Evolutionary conservation across 2,797 vertebrate genomes (phyloP).

Genomic region (Rallus crepitans): DNA sequence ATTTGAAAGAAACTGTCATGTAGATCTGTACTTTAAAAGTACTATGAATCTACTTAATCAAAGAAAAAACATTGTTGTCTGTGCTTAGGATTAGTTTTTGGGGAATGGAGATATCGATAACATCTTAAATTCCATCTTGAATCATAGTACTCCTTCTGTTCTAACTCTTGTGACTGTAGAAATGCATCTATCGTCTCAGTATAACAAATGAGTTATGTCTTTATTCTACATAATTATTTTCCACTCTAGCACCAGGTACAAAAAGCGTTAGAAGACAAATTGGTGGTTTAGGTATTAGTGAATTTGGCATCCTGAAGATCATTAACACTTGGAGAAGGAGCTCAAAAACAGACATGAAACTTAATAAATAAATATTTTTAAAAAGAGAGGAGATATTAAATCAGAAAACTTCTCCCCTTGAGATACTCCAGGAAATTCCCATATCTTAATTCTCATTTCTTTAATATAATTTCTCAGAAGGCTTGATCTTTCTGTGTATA

Average conservation of each 20-base stretch:
- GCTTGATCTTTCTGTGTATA: conserved; percentile 25
- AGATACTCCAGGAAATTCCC: conserved; percentile 15
- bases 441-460: conserved; percentile 13
- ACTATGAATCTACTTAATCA: neutral
- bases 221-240: neutral
- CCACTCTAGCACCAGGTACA: neutral
- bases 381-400: neutral
- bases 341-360: neutral
- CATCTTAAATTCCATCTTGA: neutral
- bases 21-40: neutral
- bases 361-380: neutral
- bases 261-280: neutral
- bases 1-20: neutral
- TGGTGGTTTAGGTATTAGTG: neutral
- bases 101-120: neutral
- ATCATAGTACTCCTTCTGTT: neutral
- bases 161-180: neutral
- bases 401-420: neutral
- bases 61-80: neutral
- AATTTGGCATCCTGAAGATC: neutral
- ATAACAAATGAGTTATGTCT: neutral
- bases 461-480: conserved; percentile 27
- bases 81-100: neutral
- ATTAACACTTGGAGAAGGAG: neutral
- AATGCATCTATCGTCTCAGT: neutral